phyloP scores from a whole-genome alignment of 2,113 vertebrate genomes.

The Boulengerochromis microlepis region DNA sequence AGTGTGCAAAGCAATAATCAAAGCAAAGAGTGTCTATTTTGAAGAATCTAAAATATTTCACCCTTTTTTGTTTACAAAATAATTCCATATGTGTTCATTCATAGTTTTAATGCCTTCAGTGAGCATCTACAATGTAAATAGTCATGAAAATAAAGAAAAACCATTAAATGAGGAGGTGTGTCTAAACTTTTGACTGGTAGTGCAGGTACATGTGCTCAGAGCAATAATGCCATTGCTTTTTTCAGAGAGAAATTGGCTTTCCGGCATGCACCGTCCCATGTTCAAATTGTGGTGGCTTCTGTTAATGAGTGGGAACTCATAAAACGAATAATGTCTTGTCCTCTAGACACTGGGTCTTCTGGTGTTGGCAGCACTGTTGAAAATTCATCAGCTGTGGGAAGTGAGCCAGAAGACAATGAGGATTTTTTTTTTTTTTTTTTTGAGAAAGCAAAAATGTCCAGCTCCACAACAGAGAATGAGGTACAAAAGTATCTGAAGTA shows the following conservation, averaged over 20 bases:
- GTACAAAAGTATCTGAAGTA: neutral
- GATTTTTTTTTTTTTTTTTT: neutral
- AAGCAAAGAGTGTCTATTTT: fast-evolving
- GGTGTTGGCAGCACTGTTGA: neutral
- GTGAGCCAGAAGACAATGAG: neutral
- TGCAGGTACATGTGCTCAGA: neutral
- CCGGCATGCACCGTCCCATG: too few species aligned
- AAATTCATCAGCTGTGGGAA: neutral
- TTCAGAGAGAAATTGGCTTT: neutral
- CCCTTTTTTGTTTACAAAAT: neutral
- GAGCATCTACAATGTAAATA: neutral
- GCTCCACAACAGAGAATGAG: neutral
- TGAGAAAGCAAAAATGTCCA: neutral
- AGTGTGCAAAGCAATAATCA: neutral
- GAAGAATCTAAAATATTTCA: neutral
- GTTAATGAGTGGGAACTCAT: neutral
- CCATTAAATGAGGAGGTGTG: fast-evolving
- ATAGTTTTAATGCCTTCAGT: neutral
- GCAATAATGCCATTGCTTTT: neutral
- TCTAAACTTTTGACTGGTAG: neutral
- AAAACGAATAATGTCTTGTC: neutral
- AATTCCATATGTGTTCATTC: neutral
- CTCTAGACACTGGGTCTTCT: neutral
- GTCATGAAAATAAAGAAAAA: neutral
- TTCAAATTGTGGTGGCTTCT: neutral